Conservation (phyloP, 1,140 invertebrate species). For the Chironomus tepperi region DNA sequence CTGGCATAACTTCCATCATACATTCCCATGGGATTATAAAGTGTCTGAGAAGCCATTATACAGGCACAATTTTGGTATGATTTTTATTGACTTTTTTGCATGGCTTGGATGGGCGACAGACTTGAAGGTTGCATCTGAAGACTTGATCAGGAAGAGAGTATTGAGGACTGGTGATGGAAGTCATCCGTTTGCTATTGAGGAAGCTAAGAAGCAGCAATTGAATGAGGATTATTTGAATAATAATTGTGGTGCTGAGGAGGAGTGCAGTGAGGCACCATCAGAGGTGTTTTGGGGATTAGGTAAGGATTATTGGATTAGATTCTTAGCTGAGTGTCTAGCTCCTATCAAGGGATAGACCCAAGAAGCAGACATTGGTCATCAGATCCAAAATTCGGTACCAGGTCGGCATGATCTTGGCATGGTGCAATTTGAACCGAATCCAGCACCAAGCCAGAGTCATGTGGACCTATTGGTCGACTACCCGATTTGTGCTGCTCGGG, state of each 20-base stretch:
- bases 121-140: slow-evolving; percentile 40
- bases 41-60: slow-evolving; percentile 54
- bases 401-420: not conserved
- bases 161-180: slow-evolving; percentile 30
- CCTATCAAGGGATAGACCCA: not conserved
- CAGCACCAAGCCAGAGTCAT: no score
- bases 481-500: no score
- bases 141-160: slow-evolving; percentile 31
- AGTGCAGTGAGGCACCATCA: not conserved
- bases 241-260: not conserved
- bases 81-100: slow-evolving; percentile 57
- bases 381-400: not conserved
- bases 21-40: slow-evolving; percentile 66
- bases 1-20: slow-evolving; percentile 72
- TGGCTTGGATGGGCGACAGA: slow-evolving; percentile 46
- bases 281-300: not conserved
- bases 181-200: not conserved
- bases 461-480: no score
- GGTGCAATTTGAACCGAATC: not conserved
- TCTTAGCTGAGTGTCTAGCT: not conserved
- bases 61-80: slow-evolving; percentile 51
- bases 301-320: not conserved
- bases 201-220: not conserved
- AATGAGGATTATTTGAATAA: not conserved
- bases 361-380: no score